Percentiles rank a stretch among this genome's conserved stretches.
phyloP scores from a whole-genome alignment of 2,113 vertebrate species.

The Calypte anna region DNA sequence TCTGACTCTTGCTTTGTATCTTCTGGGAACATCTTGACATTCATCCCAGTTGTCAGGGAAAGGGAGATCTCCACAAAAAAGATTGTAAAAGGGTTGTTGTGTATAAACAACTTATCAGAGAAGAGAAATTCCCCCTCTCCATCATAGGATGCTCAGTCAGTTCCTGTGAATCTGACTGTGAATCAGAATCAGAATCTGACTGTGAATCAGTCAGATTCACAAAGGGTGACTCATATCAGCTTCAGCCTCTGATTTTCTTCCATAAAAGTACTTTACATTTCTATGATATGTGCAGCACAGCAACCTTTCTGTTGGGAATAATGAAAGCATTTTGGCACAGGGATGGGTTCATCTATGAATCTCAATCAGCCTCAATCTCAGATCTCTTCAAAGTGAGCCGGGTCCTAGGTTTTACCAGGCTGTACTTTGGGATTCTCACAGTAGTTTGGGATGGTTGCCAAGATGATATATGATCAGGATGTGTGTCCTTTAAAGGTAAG shows the following conservation, averaged over 20 bases:
- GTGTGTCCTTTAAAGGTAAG: not conserved
- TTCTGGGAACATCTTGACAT: slow-evolving; percentile 22
- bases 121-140: not conserved
- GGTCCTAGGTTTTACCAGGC: not conserved
- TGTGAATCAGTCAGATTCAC: too few species aligned
- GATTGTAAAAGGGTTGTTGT: not conserved
- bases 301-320: not conserved
- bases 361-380: not conserved
- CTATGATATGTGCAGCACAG: not conserved
- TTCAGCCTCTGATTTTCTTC: not conserved
- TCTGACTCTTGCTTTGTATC: not conserved
- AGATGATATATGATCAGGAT: not conserved
- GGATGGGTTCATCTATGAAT: not conserved
- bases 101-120: not conserved
- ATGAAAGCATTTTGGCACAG: not conserved
- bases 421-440: not conserved
- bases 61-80: not conserved
- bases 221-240: not conserved
- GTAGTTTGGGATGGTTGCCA: not conserved
- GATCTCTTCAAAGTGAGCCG: not conserved
- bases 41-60: not conserved
- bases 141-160: not conserved
- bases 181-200: too few species aligned
- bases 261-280: slow-evolving; percentile 33
- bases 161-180: too few species aligned